Evolutionary conservation across 2,113 vertebrate species (phyloP).

Genomic region (Etheostoma cragini): DNA sequence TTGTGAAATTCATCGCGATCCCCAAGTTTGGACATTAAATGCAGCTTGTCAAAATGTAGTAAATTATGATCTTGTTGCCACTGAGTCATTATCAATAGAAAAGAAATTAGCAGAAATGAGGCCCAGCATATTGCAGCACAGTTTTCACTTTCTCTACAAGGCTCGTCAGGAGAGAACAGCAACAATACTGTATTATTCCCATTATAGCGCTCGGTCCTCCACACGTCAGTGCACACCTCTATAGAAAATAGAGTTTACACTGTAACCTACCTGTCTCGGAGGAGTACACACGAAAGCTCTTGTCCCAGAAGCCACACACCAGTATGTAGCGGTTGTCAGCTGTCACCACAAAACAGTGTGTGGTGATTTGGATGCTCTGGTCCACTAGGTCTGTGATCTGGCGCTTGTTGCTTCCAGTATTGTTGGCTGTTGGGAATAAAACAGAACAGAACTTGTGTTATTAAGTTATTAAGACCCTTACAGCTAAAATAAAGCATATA

Average conservation of each 20-base stretch:
- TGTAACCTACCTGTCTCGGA: conserved; percentile 93
- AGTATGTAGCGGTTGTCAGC: conserved; percentile 99
- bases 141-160: conserved; percentile 37
- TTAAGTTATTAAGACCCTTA: not conserved
- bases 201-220: conserved; percentile 58
- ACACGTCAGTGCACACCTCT: conserved; percentile 70
- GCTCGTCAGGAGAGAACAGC: conserved; percentile 48
- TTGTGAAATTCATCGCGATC: not conserved
- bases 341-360: conserved; percentile 98
- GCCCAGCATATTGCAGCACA: conserved; percentile 4
- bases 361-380: conserved; percentile 98
- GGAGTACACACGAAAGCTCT: conserved; percentile 98
- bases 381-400: conserved; percentile 99
- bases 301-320: conserved; percentile 99
- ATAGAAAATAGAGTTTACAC: conserved; percentile 67
- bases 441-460: conserved; percentile 19
- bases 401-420: conserved; percentile 93
- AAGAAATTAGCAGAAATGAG: not conserved
- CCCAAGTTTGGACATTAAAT: not conserved
- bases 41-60: not conserved
- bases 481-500: not conserved
- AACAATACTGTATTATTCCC: conserved; percentile 61
- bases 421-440: conserved; percentile 88
- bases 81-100: not conserved
- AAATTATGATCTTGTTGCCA: not conserved